Conservation (phyloP, 2,797 vertebrate species). For the Pangasius larnaudii region DNA sequence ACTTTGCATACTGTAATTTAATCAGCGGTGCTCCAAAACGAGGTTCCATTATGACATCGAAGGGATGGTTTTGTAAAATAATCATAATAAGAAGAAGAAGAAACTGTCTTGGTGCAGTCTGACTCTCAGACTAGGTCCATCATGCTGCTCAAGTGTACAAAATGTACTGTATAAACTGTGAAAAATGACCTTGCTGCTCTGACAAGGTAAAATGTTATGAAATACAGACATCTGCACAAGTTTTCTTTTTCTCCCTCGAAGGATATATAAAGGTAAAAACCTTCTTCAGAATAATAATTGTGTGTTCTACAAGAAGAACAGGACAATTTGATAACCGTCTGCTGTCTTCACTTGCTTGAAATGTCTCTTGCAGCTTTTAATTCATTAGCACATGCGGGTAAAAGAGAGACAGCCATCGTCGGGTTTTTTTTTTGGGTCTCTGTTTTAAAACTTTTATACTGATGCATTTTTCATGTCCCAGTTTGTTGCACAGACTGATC, state of each 20-base stretch:
- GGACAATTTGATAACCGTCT: conserved; percentile 15
- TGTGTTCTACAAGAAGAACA: conserved; percentile 16
- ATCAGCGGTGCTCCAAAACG: conserved; percentile 3
- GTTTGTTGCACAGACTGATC: neutral
- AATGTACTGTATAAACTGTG: conserved; percentile 47
- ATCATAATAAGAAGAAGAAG: neutral
- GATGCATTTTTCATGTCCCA: conserved; percentile 23
- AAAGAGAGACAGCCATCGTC: neutral
- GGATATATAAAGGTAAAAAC: conserved; percentile 32
- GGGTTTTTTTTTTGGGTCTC: neutral
- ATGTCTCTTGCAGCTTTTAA: conserved; percentile 36
- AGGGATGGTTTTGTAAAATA: neutral
- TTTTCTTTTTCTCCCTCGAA: neutral
- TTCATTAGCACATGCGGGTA: conserved; percentile 42
- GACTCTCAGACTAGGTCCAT: conserved; percentile 35
- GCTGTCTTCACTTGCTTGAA: conserved; percentile 25
- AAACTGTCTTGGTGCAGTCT: conserved; percentile 28
- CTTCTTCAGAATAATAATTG: conserved; percentile 34
- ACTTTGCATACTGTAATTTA: neutral
- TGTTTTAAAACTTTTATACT: conserved; percentile 34
- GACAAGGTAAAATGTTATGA: conserved; percentile 22
- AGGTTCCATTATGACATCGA: neutral
- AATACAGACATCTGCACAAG: conserved; percentile 21
- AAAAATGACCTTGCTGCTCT: conserved; percentile 42
- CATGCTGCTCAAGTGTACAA: conserved; percentile 52